Conservation (phyloP, 2,113 vertebrate genomes). For the Phaetusa simplex region DNA sequence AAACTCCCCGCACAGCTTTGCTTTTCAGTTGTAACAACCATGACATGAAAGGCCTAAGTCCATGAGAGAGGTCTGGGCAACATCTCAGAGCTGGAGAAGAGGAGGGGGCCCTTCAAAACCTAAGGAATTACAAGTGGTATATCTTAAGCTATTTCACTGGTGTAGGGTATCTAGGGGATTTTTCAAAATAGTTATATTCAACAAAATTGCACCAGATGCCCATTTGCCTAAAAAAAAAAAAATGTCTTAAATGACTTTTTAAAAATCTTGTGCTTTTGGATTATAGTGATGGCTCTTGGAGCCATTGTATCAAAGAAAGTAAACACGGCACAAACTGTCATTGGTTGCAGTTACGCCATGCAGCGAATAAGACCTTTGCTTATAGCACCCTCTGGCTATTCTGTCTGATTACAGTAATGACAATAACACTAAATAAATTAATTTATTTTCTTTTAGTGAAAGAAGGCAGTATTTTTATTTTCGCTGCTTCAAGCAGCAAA, state of each 20-base stretch:
- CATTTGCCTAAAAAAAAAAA: background rate
- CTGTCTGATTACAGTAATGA: background rate
- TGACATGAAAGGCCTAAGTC: background rate
- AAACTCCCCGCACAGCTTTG: background rate
- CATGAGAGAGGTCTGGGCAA: background rate
- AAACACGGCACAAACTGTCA: background rate
- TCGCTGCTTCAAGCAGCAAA: background rate
- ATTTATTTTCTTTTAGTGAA: background rate
- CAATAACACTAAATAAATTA: background rate
- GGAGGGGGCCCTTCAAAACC: background rate
- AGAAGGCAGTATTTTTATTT: background rate
- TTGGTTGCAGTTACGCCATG: background rate
- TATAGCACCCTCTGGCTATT: background rate
- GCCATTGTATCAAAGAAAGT: background rate
- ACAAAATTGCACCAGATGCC: background rate
- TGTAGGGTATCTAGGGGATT: background rate
- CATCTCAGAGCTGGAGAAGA: background rate
- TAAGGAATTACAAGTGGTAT: background rate
- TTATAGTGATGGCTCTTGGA: background rate
- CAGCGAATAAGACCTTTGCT: background rate
- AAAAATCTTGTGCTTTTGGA: background rate
- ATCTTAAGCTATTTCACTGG: background rate
- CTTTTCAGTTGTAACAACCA: background rate
- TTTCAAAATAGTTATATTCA: background rate
- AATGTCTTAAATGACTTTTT: background rate